These are phyloP conservation scores for Polyergus mexicanus DNA, from an alignment of 1,140 invertebrate species.

Conservation along the genomic window DNA sequence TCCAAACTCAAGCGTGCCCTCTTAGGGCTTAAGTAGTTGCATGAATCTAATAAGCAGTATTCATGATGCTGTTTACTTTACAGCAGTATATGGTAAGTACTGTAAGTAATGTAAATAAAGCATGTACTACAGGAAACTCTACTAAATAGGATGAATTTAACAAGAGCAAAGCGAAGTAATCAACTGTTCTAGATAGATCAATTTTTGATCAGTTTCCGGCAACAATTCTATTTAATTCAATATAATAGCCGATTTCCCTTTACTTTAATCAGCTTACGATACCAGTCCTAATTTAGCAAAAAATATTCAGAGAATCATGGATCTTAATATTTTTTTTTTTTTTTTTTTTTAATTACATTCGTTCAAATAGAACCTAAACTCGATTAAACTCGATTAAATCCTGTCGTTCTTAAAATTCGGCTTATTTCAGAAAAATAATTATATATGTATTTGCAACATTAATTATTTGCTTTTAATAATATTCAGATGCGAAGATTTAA, in stretches of 20 bases:
- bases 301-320: not conserved
- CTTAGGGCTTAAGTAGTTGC: constrained; percentile 50
- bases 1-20: constrained; percentile 46
- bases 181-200: constrained; percentile 4
- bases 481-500: not conserved
- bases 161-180: not conserved
- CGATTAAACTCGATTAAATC: not conserved
- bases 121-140: constrained; percentile 9
- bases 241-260: constrained; percentile 2
- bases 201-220: constrained; percentile 32
- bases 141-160: constrained; percentile 15
- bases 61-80: constrained; percentile 55
- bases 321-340: too few relatives aligned
- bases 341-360: not conserved
- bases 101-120: constrained; percentile 43
- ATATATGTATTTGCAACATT: too few relatives aligned
- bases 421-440: not conserved
- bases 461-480: not conserved
- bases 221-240: not conserved
- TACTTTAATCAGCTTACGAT: not conserved
- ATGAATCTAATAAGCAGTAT: constrained; percentile 49
- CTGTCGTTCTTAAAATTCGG: not conserved
- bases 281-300: not conserved
- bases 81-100: constrained; percentile 29
- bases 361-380: not conserved